These are phyloP conservation scores for Xestia xanthographa DNA, from an alignment of 2,888 invertebrate genomes.

Conservation along the genomic window DNA sequence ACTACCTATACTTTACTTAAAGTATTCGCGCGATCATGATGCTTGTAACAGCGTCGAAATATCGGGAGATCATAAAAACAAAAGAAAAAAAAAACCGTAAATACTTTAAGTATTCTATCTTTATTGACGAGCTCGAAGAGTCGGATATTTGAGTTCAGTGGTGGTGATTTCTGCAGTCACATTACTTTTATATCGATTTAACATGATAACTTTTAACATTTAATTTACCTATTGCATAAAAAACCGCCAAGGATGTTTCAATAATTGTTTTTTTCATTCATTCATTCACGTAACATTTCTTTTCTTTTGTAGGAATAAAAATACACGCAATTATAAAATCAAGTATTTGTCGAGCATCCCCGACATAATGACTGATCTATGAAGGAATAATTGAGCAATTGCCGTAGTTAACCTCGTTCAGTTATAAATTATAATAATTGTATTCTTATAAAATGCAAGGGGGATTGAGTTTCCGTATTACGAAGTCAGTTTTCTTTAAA, in stretches of 20 bases:
- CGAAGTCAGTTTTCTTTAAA: conserved; percentile 65
- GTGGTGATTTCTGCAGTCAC: not conserved
- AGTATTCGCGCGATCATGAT: no score
- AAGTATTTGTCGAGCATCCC: conserved; percentile 30
- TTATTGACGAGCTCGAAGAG: not conserved
- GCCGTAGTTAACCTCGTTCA: conserved; percentile 25
- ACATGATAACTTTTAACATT: not conserved
- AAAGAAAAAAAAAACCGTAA: no score
- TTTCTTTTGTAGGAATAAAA: conserved; percentile 19
- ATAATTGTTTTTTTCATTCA: not conserved
- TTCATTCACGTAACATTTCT: not conserved
- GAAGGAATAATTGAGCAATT: conserved; percentile 41
- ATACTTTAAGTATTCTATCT: conserved; percentile 1
- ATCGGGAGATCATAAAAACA: no score
- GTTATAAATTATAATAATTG: conserved; percentile 54
- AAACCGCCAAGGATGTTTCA: not conserved
- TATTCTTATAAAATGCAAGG: conserved; percentile 28
- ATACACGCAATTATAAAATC: conserved; percentile 35
- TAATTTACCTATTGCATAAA: not conserved
- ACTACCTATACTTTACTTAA: no score
- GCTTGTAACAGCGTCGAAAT: no score
- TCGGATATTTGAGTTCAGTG: not conserved
- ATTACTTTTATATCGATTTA: not conserved
- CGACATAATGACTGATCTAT: conserved; percentile 33
- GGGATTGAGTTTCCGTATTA: conserved; percentile 31